A percentile compares a stretch with the other conserved stretches of the same genome.
These are phyloP conservation scores for Lumbricus terrestris DNA, from an alignment of 2,888 invertebrate genomes.

Conservation along the genomic window DNA sequence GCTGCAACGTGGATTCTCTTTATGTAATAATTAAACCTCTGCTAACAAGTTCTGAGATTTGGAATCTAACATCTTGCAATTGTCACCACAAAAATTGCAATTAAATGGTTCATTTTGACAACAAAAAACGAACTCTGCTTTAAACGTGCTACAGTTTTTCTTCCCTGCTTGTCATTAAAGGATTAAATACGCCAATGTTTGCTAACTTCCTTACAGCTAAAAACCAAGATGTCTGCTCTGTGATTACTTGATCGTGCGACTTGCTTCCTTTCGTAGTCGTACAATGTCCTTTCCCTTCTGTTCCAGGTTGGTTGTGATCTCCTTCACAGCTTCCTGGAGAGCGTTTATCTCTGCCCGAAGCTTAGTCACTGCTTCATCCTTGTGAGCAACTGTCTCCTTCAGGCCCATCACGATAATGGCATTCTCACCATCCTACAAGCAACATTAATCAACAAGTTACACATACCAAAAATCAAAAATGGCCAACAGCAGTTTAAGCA, in stretches of 20 bases:
- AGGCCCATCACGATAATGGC: slow-evolving; percentile 47
- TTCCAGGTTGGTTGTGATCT: slow-evolving; percentile 48
- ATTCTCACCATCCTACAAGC: slow-evolving; percentile 50
- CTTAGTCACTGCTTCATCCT: slow-evolving; percentile 49
- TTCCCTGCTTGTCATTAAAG: no score
- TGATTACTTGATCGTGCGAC: slow-evolving; percentile 43
- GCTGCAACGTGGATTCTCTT: no score
- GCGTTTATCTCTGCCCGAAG: slow-evolving; percentile 48
- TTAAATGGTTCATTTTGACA: not conserved
- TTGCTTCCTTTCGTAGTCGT: slow-evolving; percentile 49
- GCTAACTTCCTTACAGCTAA: not conserved
- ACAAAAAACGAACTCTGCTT: not conserved
- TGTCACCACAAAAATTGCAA: not conserved
- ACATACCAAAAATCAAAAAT: not conserved
- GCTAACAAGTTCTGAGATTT: no score
- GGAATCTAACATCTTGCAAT: no score
- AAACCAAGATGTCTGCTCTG: not conserved
- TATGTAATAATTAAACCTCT: no score
- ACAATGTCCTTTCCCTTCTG: slow-evolving; percentile 51
- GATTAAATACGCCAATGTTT: not conserved
- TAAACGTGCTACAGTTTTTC: not conserved
- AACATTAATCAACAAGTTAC: not conserved
- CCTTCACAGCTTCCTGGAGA: slow-evolving; percentile 45
- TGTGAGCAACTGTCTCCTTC: slow-evolving; percentile 47
- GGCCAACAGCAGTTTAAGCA: not conserved